phyloP scores from a whole-genome alignment of 2,797 vertebrate species.

The Sparus aurata region DNA sequence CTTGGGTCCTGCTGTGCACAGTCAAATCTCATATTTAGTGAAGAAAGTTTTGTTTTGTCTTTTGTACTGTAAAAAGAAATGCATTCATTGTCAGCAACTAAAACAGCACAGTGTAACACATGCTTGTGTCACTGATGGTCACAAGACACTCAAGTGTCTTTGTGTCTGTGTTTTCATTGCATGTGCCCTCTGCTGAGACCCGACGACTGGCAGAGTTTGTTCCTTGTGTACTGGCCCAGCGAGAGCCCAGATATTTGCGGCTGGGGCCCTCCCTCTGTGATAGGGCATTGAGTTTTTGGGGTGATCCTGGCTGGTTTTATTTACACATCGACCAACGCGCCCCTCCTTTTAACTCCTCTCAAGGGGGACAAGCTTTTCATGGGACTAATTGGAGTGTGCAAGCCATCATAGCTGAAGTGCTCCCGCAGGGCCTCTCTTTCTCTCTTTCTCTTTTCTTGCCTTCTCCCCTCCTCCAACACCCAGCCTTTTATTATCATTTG shows the following conservation, averaged over 20 bases:
- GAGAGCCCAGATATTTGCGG: slow-evolving; percentile 6
- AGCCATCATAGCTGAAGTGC: slow-evolving; percentile 82
- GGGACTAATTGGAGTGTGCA: slow-evolving; percentile 87
- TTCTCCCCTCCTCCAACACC: slow-evolving; percentile 74
- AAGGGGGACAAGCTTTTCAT: slow-evolving; percentile 77
- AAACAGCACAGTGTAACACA: slow-evolving; percentile 13
- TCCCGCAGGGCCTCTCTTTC: slow-evolving; percentile 78
- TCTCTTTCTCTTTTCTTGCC: slow-evolving; percentile 55
- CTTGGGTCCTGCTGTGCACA: not conserved
- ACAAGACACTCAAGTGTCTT: slow-evolving; percentile 19
- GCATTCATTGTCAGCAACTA: not conserved
- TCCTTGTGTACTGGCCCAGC: slow-evolving; percentile 9
- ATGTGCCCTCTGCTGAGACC: slow-evolving; percentile 2
- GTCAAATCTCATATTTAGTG: not conserved
- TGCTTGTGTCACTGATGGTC: not conserved
- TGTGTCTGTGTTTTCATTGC: slow-evolving; percentile 13
- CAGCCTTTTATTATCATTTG: slow-evolving; percentile 81
- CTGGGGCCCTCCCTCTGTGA: slow-evolving; percentile 34
- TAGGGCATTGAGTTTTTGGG: slow-evolving; percentile 57
- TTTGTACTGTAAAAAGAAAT: not conserved
- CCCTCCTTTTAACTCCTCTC: slow-evolving; percentile 54
- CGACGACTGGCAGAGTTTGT: not conserved
- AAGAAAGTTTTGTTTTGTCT: not conserved
- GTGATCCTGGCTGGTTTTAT: slow-evolving; percentile 66
- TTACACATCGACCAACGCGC: slow-evolving; percentile 58